Conservation (phyloP, 2,797 vertebrate species). For the Anguilla megastoma region DNA sequence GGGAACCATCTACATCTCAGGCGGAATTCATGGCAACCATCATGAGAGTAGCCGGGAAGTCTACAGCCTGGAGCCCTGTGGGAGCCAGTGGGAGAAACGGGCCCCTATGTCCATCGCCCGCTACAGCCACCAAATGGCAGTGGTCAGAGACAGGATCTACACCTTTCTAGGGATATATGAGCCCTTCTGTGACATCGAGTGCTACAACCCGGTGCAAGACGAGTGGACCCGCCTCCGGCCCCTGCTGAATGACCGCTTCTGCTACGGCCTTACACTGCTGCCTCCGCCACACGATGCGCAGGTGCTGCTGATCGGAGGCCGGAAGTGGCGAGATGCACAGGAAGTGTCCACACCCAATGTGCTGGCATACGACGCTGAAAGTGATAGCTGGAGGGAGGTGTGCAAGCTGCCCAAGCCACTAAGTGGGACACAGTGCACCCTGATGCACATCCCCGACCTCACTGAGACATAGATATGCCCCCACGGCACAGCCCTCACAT, state of each 20-base stretch:
- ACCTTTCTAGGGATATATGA: slow-evolving; percentile 90
- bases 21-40: slow-evolving; percentile 71
- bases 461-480: slow-evolving; percentile 37
- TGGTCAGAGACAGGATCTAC: slow-evolving; percentile 78
- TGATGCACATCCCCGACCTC: slow-evolving; percentile 77
- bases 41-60: slow-evolving; percentile 78
- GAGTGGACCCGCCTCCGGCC: slow-evolving; percentile 88
- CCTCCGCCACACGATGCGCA: slow-evolving; percentile 66
- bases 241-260: slow-evolving; percentile 80
- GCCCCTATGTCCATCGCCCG: slow-evolving; percentile 88
- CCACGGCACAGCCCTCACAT: neutral
- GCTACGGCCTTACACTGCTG: slow-evolving; percentile 79
- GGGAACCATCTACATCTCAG: slow-evolving; percentile 80
- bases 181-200: slow-evolving; percentile 92
- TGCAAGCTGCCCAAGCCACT: slow-evolving; percentile 82
- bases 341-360: slow-evolving; percentile 83
- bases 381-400: slow-evolving; percentile 87
- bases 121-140: slow-evolving; percentile 87
- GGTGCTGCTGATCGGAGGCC: slow-evolving; percentile 85
- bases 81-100: slow-evolving; percentile 74
- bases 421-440: slow-evolving; percentile 81
- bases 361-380: slow-evolving; percentile 85
- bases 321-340: slow-evolving; percentile 84
- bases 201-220: slow-evolving; percentile 75
- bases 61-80: slow-evolving; percentile 67